Conservation (phyloP, 2,113 vertebrate species). For the Origma solitaria region DNA sequence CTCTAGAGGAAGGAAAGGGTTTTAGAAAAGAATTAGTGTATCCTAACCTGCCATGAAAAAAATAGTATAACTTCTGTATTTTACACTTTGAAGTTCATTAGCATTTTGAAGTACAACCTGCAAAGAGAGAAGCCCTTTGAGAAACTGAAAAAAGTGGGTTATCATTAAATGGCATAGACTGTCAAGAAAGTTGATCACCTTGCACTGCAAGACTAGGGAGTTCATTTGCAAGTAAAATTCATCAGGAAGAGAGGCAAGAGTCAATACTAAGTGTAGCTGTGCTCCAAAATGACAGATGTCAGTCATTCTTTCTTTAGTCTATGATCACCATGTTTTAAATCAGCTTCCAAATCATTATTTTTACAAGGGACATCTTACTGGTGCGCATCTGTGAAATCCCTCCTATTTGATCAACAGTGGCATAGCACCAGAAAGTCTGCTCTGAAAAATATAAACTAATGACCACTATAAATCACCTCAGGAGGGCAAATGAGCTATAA, state of each 20-base stretch:
- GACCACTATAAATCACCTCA: neutral
- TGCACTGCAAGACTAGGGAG: neutral
- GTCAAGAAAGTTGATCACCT: neutral
- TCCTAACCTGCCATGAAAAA: neutral
- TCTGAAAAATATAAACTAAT: neutral
- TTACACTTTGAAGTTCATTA: neutral
- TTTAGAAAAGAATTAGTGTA: neutral
- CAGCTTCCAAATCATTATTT: neutral
- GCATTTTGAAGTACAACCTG: neutral
- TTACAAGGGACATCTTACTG: neutral
- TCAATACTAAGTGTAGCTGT: neutral
- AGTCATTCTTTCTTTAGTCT: neutral
- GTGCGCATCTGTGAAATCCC: neutral
- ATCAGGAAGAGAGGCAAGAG: neutral
- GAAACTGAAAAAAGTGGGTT: neutral
- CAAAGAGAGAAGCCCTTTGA: neutral
- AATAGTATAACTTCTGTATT: neutral
- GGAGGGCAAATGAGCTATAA: neutral
- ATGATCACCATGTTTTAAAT: neutral
- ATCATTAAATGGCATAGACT: neutral
- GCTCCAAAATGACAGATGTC: neutral
- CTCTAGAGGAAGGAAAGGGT: neutral
- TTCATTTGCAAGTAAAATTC: neutral
- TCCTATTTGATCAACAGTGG: neutral
- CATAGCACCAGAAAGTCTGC: neutral